Evolutionary conservation across 2,888 invertebrate species (phyloP), one percentile per base, ranked within the genome.

Genomic region (Amphipoea lucens): DNA sequence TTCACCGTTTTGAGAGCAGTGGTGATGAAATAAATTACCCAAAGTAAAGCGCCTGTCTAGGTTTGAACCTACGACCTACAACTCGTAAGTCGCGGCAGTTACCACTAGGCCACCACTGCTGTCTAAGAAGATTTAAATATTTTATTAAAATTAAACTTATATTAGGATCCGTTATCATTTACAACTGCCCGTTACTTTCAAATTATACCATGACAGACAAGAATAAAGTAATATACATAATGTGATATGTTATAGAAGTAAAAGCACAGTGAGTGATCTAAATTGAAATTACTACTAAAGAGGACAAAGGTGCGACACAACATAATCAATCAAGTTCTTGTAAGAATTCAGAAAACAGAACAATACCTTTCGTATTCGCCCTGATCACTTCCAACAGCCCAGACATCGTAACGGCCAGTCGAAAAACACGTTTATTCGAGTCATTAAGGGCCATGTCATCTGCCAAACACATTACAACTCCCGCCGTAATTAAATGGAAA

Each of bases 401-500:
- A 80, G 78, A 74, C 69, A 82, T 86, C 54, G 77, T 75, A 87
- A 86, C 81, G 79, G 80, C 45, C 83, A 84, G 81, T 86, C 83
- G 86, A 89, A 88, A 85, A 91, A 87, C 90, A 88, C 88, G 86
- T 93, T 93, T 90, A 92, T 90, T 89, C 92, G 92, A 89, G 90
- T 90, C 94, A 94, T 94, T 94, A 92, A 90, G 82, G 87, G 81
- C 86, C 89, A 88, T 91, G 94, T 94, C 95, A 94, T 93, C 93
- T 94, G 94, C 93, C 92, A 93, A 93, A 93, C 92, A 92, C 95
- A 95, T 95, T 95, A 94, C 92, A 89, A 79, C 89, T 90, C 90
- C 92, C 91, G 88, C 86, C 83, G 94, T 95, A 96, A 96, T 96
- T 95, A 95, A 95, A 95, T 94, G 94, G 94, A 94, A 92, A 95